These are phyloP conservation scores for Aurelia coerulea DNA, from an alignment of 30 jellyfish, hydroid and myxozoan genomes.

Conservation along the genomic window DNA sequence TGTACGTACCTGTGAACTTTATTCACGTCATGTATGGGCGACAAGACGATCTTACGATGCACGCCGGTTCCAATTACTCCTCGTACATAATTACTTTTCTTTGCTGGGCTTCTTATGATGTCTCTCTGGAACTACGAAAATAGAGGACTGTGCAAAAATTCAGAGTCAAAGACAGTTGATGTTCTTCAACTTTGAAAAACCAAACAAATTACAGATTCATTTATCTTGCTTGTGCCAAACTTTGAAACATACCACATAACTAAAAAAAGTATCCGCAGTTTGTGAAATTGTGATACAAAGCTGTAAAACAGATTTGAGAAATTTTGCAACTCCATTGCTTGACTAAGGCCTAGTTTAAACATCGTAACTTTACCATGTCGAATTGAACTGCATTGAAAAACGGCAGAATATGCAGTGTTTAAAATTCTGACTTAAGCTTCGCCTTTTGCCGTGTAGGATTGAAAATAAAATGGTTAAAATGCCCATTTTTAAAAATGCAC, in stretches of 20 bases:
- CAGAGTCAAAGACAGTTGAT: neutral
- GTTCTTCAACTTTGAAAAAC: neutral
- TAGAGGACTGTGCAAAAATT: too few relatives aligned
- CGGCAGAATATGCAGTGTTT: too few relatives aligned
- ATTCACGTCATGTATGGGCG: constrained; percentile 72
- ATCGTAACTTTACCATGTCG: too few relatives aligned
- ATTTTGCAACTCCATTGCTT: too few relatives aligned
- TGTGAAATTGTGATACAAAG: too few relatives aligned
- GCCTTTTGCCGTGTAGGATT: too few relatives aligned
- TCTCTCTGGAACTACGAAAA: constrained; percentile 59
- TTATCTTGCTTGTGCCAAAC: neutral
- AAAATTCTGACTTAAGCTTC: too few relatives aligned
- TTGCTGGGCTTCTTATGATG: constrained; percentile 60
- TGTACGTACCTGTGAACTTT: constrained; percentile 50
- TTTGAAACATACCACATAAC: neutral
- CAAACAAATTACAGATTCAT: neutral
- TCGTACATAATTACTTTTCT: constrained; percentile 68
- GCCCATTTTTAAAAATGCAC: too few relatives aligned
- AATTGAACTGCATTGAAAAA: too few relatives aligned
- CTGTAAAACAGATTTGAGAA: too few relatives aligned
- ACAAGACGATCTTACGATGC: constrained; percentile 77
- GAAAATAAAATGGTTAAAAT: too few relatives aligned
- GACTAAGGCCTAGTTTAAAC: too few relatives aligned
- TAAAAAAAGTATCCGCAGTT: neutral
- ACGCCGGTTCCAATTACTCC: constrained; percentile 87